Base-by-base conservation (phyloP, 2,113 vertebrate species). In the Pontoporia blainvillei region DNA sequence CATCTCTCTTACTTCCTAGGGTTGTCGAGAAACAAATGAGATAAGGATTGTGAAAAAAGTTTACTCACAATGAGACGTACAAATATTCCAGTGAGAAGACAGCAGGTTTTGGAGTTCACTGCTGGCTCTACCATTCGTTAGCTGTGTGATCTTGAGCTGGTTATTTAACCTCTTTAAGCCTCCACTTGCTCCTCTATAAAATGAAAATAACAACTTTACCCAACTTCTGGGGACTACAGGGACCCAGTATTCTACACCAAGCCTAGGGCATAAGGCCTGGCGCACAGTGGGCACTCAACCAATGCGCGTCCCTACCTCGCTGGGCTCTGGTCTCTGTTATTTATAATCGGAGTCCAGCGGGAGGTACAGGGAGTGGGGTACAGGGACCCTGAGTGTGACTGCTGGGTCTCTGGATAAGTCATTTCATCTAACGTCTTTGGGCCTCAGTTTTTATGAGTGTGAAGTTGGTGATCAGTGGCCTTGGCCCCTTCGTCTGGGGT, bases 141-240 rank as follows among this genome's bases (percentile, higher is more conserved):
- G 46, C 85, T 57, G 31, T 75, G 71, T 21, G 71, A 92, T 41
- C n/a, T 46, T 14, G 39, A 52, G 49, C 64, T 57, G n/a, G 41
- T 75, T 79, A 66, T 11, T 57, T 76, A 91, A 61, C 34, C 49
- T 96, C 86, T 91, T 78, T 49, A 88, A 71, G 31, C 39, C 31
- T 75, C 54, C 1, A 12, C n/a, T 59, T 73, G 39, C 41, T 54
- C 57, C 21, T 95, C 86, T 36, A 23, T 61, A 67, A 72, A 64
- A 36, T 1, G 64, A 69, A 39, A 91, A 27, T 57, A 64, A 71
- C 6, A 39, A 12, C 11, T 0, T 1, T 34, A 21, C 7, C 54
- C 85, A 41, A 21, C 34, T 52, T 57, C 41, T 75, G 34, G 12
- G 25, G 72, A 36, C 15, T 3, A 1, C 2, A 18, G 57, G 72